Percentiles rank a stretch among this genome's conserved stretches.
Evolutionary conservation across 2,797 vertebrate species (phyloP).

Genomic region (Macroramphosus scolopax): DNA sequence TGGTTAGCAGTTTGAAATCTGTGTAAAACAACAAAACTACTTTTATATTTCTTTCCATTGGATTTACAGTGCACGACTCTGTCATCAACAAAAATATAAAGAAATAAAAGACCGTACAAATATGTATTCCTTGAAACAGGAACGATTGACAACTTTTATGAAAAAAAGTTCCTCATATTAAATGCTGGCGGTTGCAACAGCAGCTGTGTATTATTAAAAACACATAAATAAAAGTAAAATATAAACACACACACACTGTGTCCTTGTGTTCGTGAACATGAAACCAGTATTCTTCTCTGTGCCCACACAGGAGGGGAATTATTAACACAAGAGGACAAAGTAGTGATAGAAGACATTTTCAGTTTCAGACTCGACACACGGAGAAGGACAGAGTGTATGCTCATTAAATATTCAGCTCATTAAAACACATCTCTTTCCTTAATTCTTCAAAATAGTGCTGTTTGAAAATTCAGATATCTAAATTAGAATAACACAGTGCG

Average conservation of each 20-base stretch:
- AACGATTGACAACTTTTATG: constrained; percentile 76
- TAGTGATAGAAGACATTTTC: constrained; percentile 27
- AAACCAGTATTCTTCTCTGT: constrained; percentile 54
- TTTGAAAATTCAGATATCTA: constrained; percentile 17
- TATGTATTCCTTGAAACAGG: constrained; percentile 84
- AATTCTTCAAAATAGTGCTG: constrained; percentile 20
- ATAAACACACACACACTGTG: constrained; percentile 23
- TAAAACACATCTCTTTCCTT: constrained; percentile 28
- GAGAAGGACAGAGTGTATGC: constrained; percentile 42
- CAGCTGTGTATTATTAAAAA: constrained; percentile 56
- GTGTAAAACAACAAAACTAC: constrained; percentile 30
- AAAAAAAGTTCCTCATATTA: constrained; percentile 70
- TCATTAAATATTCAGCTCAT: constrained; percentile 54
- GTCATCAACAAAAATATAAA: constrained; percentile 52
- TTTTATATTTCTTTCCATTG: constrained; percentile 36
- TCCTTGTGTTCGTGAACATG: constrained; percentile 50
- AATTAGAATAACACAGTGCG: constrained; percentile 52
- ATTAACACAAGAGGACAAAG: constrained; percentile 24
- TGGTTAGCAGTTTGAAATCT: constrained; percentile 35
- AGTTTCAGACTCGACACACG: constrained; percentile 28
- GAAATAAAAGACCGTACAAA: constrained; percentile 58
- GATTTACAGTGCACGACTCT: constrained; percentile 67
- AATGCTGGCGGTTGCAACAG: constrained; percentile 61
- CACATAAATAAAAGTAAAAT: constrained; percentile 60
- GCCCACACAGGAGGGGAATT: constrained; percentile 20